A percentile compares a stretch with the other conserved stretches of the same genome.
Conservation (phyloP, 2,888 invertebrate genomes). For the Mycalesis mineus region DNA sequence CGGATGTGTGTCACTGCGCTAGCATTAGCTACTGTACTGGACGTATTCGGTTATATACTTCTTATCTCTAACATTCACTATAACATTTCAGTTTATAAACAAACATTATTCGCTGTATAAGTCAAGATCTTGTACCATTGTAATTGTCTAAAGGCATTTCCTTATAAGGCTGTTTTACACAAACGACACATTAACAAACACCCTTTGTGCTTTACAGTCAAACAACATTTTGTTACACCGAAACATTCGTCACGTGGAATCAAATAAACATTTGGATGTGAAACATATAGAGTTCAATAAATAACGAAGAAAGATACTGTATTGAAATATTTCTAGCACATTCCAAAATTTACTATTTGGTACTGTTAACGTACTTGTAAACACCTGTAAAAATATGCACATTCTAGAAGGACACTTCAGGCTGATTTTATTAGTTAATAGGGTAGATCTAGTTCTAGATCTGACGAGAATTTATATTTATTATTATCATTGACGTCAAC, state of each 20-base stretch:
- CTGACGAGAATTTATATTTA: background rate
- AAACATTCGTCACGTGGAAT: background rate
- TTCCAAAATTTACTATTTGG: background rate
- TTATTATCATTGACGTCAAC: background rate
- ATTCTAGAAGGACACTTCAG: background rate
- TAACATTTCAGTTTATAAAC: conserved; percentile 16
- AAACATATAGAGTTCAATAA: background rate
- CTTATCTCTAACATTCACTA: conserved; percentile 15
- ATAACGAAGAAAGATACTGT: conserved; percentile 1
- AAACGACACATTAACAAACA: background rate
- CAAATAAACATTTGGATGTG: background rate
- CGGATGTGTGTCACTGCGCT: conserved; percentile 19
- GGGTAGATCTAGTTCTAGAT: background rate
- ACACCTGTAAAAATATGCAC: background rate
- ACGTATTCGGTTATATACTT: conserved; percentile 15
- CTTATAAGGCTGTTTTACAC: conserved; percentile 23
- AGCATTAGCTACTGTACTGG: conserved; percentile 22
- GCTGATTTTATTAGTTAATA: too few relatives aligned
- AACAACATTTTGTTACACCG: background rate
- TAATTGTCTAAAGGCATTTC: conserved; percentile 27
- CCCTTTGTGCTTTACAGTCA: conserved; percentile 5
- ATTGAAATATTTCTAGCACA: conserved; percentile 7
- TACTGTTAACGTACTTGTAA: conserved; percentile 1
- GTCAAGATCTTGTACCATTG: conserved; percentile 30
- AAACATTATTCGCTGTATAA: conserved; percentile 27